phyloP scores from a whole-genome alignment of 2,113 vertebrate genomes.

The Python bivittatus region DNA sequence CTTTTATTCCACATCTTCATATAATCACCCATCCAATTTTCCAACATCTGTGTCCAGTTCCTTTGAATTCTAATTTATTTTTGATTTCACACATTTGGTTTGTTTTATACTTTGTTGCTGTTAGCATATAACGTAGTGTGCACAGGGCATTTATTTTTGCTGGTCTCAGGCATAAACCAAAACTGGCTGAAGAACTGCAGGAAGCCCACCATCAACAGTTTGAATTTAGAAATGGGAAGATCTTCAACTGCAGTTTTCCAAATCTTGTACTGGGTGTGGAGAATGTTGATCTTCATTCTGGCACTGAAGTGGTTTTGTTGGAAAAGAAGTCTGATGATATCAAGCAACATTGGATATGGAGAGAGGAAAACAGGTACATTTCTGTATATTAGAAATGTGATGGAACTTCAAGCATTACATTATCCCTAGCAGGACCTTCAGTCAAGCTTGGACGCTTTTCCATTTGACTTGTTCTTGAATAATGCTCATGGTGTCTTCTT shows the following conservation, averaged over 20 bases:
- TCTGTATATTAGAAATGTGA: neutral
- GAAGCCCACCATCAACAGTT: constrained; percentile 52
- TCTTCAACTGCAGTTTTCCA: constrained; percentile 39
- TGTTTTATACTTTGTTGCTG: neutral
- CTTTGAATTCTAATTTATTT: neutral
- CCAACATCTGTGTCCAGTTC: neutral
- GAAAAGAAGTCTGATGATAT: constrained; percentile 30
- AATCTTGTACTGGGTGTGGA: constrained; percentile 44
- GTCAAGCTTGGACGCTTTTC: neutral
- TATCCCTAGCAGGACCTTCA: neutral
- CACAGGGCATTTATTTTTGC: neutral
- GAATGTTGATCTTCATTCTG: neutral
- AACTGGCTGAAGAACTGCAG: constrained; percentile 12
- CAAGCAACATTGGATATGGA: constrained; percentile 43
- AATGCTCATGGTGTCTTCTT: neutral
- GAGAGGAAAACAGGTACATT: constrained; percentile 43
- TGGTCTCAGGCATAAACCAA: constrained; percentile 46
- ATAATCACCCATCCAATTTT: neutral
- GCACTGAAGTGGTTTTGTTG: constrained; percentile 37
- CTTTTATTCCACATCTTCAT: neutral
- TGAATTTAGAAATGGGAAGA: constrained; percentile 53
- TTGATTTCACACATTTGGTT: neutral
- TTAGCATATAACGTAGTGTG: neutral
- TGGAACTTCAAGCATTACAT: neutral
- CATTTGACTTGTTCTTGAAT: neutral